Base-by-base conservation (phyloP, 2,113 vertebrate species). In the Ailuropoda melanoleuca region DNA sequence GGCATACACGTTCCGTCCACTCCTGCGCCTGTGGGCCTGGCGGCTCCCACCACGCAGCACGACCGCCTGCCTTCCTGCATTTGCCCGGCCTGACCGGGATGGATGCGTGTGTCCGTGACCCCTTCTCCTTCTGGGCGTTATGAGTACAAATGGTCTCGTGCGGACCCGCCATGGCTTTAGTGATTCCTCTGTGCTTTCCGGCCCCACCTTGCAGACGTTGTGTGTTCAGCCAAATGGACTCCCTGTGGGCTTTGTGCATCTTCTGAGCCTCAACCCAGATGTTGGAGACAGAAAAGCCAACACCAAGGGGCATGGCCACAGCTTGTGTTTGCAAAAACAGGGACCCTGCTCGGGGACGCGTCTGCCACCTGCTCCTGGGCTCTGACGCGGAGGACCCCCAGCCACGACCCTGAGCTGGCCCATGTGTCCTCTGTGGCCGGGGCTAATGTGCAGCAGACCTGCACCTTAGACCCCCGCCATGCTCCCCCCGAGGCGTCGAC, bases 31-130 rank as follows among this genome's bases (percentile, higher is more conserved):
- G 26, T 6, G 60, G 60, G 60, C 17, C 31, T 8, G 15, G 34
- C 1, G 3, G 64, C 64, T 66, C 64, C 64, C 64, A 8, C 60
- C 13, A 13, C 2, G 60, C 60, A 31, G 13, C 26, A 12, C 2
- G 26, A 5, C 60, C 4, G 26, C 60, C 60, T 12, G 60, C 4
- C 26, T 34, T 18, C 31, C 64, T n/a, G 31, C 31, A 18, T 3
- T 18, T 17, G 8, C 64, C 60, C 64, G 34, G 31, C 64, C 64
- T 66, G 31, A n/a, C 17, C 6, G 15, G 64, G 64, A 66, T 8
- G 64, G 31, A n/a, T 0, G 15, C 15, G 7, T 8, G 7, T 14
- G 7, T n/a, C 15, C 14, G 17, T 1, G 6, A 8, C 64, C 6
- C 64, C 64, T 66, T 66, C 14, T 66, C 64, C 64, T n/a, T 66